Evolutionary conservation across 1,140 invertebrate species (phyloP).

Genomic region (Lordiphosa collinella): DNA sequence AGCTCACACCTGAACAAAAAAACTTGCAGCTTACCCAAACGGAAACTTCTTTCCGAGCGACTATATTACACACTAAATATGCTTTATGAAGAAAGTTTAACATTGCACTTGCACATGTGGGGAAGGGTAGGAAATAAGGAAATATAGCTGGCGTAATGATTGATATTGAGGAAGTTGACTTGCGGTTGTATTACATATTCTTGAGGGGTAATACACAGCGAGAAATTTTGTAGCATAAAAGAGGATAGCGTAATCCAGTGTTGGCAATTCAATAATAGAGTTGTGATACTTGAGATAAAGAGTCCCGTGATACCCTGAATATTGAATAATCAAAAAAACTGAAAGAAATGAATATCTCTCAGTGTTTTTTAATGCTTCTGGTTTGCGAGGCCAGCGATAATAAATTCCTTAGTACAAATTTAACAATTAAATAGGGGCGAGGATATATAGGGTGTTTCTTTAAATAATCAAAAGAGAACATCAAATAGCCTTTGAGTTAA

Average conservation of each 20-base stretch:
- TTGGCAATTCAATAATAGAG: too few species aligned
- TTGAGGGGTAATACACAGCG: conserved; percentile 27
- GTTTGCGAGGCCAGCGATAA: conserved; percentile 31
- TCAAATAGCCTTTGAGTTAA: not conserved
- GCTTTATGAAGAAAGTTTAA: conserved; percentile 62
- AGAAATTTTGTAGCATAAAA: too few species aligned
- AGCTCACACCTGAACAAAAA: conserved; percentile 66
- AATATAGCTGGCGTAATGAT: conserved; percentile 66
- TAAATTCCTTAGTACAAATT: conserved; percentile 60
- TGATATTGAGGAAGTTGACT: conserved; percentile 70
- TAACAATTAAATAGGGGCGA: conserved; percentile 50
- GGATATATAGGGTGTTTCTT: conserved; percentile 40
- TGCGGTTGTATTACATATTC: conserved; percentile 50
- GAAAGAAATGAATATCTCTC: not conserved
- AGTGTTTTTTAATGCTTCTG: conserved; percentile 36
- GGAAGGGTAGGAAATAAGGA: conserved; percentile 56
- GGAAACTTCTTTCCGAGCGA: conserved; percentile 42
- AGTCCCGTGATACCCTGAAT: too few species aligned
- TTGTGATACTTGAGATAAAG: too few species aligned
- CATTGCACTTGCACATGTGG: conserved; percentile 19
- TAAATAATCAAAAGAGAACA: not conserved
- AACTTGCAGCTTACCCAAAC: conserved; percentile 47
- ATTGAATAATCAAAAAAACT: too few species aligned
- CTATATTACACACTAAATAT: conserved; percentile 38
- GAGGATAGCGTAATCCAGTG: too few species aligned